phyloP scores from a whole-genome alignment of 2,113 vertebrate species.

The Thunnus thynnus region DNA sequence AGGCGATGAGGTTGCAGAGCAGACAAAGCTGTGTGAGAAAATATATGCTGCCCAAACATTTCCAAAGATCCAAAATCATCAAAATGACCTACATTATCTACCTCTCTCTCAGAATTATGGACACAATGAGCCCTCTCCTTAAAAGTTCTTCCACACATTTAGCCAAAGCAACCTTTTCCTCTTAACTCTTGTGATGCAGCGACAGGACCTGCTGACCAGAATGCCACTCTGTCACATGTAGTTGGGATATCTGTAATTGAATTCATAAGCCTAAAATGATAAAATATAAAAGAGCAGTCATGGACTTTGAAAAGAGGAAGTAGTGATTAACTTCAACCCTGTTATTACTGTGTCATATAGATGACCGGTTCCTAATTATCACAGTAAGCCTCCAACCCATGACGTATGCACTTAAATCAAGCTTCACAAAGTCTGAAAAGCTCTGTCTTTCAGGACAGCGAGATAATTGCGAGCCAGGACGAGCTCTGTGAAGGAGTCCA shows the following conservation, averaged over 20 bases:
- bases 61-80: too few species aligned
- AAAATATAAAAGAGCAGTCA: neutral
- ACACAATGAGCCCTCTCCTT: too few species aligned
- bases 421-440: constrained; percentile 63
- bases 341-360: constrained; percentile 38
- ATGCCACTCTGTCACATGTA: neutral
- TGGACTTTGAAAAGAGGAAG: neutral
- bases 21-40: too few species aligned
- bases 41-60: too few species aligned
- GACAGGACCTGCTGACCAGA: neutral
- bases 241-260: neutral
- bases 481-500: constrained; percentile 56
- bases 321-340: constrained; percentile 27
- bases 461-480: constrained; percentile 62
- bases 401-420: constrained; percentile 56
- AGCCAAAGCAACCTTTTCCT: neutral
- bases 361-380: constrained; percentile 43
- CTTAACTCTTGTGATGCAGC: neutral
- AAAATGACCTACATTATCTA: too few species aligned
- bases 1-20: too few species aligned
- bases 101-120: too few species aligned
- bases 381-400: constrained; percentile 29
- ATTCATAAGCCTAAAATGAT: neutral
- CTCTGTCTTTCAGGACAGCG: constrained; percentile 27
- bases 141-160: neutral